These are phyloP conservation scores for Coryphaenoides rupestris DNA, from an alignment of 2,113 vertebrate species.

Conservation along the genomic window DNA sequence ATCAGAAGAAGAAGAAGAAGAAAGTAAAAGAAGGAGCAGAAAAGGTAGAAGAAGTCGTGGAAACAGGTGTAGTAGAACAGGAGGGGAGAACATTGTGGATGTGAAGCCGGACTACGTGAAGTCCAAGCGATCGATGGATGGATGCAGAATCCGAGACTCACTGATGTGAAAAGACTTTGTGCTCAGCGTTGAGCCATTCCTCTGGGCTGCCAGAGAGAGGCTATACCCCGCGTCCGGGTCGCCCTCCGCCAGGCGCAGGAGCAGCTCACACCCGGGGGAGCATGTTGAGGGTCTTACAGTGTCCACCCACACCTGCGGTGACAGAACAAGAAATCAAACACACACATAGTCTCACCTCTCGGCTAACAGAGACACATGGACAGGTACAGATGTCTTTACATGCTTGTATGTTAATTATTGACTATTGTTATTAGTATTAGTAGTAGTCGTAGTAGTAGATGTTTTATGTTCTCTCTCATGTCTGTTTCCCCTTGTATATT, in stretches of 20 bases:
- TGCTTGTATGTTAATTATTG: too few relatives aligned
- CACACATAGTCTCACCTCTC: not conserved
- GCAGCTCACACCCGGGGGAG: slow-evolving; percentile 60
- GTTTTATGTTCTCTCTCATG: too few relatives aligned
- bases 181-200: slow-evolving; percentile 58
- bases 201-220: slow-evolving; percentile 70
- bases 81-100: too few relatives aligned
- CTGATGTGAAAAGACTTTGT: slow-evolving; percentile 71
- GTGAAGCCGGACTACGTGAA: too few relatives aligned
- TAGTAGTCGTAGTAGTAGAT: too few relatives aligned
- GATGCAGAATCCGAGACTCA: slow-evolving; percentile 49
- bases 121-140: too few relatives aligned
- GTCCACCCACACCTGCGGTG: slow-evolving; percentile 46
- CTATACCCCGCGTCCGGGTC: slow-evolving; percentile 61
- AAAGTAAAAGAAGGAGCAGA: too few relatives aligned
- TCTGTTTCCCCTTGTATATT: too few relatives aligned
- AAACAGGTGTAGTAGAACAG: too few relatives aligned
- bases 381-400: not conserved
- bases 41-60: too few relatives aligned
- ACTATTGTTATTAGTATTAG: too few relatives aligned
- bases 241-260: slow-evolving; percentile 61
- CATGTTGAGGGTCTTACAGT: slow-evolving; percentile 49
- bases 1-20: too few relatives aligned
- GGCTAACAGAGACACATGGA: not conserved
- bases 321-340: not conserved